A percentile compares a stretch with the other conserved stretches of the same genome.
Conservation (phyloP, 2,797 vertebrate species). For the Pangasius mekongensis region DNA sequence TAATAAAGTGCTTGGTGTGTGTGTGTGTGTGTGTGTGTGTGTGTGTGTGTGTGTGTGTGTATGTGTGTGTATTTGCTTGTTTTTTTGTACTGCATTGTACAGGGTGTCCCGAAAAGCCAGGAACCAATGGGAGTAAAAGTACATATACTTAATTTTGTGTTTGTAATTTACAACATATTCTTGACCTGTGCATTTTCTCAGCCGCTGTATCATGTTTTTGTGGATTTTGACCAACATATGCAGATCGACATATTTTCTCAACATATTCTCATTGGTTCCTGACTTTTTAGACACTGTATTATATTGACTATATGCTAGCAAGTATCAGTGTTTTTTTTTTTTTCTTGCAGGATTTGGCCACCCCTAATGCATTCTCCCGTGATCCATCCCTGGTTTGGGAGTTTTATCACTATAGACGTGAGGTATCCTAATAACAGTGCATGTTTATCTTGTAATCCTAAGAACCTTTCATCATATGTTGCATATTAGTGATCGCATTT, state of each 20-base stretch:
- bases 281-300: not conserved
- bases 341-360: constrained; percentile 82
- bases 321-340: not conserved
- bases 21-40: too few relatives aligned
- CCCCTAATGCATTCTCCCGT: constrained; percentile 84
- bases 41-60: too few relatives aligned
- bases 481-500: not conserved
- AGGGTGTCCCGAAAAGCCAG: not conserved
- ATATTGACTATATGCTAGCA: not conserved
- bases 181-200: not conserved
- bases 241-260: not conserved
- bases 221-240: not conserved
- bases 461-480: not conserved
- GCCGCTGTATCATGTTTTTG: not conserved
- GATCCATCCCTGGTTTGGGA: constrained; percentile 95
- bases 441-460: not conserved
- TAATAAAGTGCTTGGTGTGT: too few relatives aligned
- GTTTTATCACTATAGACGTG: constrained; percentile 93
- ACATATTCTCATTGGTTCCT: not conserved
- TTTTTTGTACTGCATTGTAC: not conserved
- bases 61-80: not conserved
- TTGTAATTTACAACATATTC: not conserved
- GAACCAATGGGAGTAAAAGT: not conserved
- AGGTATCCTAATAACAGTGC: constrained; percentile 67
- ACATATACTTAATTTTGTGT: not conserved